Conservation (phyloP, 1,140 invertebrate genomes). For the Amphibalanus amphitrite region DNA sequence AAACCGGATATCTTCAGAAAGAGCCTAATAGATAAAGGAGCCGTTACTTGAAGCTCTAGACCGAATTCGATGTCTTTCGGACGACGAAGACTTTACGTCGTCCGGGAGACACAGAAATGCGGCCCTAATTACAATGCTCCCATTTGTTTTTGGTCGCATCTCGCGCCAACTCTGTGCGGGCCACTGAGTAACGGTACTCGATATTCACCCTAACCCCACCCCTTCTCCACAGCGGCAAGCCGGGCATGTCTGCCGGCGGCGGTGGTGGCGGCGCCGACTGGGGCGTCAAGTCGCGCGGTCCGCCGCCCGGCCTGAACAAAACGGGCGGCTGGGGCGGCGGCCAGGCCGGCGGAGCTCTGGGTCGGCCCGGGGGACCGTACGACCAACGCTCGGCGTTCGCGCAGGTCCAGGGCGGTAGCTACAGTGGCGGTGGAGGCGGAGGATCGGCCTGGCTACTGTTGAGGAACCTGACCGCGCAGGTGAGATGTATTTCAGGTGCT, state of each 20-base stretch:
- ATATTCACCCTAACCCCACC: not conserved
- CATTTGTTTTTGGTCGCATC: too few relatives aligned
- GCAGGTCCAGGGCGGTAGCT: conserved; percentile 9
- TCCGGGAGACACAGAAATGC: too few relatives aligned
- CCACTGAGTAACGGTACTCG: too few relatives aligned
- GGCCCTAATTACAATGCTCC: too few relatives aligned
- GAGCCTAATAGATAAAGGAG: too few relatives aligned
- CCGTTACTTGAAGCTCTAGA: too few relatives aligned
- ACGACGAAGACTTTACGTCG: too few relatives aligned
- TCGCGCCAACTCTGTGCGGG: too few relatives aligned
- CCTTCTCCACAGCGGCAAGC: conserved; percentile 13
- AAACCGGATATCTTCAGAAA: too few relatives aligned
- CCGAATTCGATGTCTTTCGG: too few relatives aligned
- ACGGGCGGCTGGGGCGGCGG: conserved; percentile 15
- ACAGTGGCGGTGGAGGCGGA: conserved; percentile 25
- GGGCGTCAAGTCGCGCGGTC: conserved; percentile 42
- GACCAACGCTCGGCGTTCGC: not conserved
- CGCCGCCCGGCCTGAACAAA: conserved; percentile 52
- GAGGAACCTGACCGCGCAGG: conserved; percentile 81
- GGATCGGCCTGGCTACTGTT: conserved; percentile 68
- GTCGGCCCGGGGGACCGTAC: too few relatives aligned
- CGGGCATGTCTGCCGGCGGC: conserved; percentile 14
- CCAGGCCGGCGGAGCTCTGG: not conserved
- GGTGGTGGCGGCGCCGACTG: conserved; percentile 22
- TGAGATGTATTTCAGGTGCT: conserved; percentile 25